Evolutionary conservation across 2,113 vertebrate genomes (phyloP), one percentile per base, ranked within the genome.

Genomic region (Hydrochoerus hydrochaeris): DNA sequence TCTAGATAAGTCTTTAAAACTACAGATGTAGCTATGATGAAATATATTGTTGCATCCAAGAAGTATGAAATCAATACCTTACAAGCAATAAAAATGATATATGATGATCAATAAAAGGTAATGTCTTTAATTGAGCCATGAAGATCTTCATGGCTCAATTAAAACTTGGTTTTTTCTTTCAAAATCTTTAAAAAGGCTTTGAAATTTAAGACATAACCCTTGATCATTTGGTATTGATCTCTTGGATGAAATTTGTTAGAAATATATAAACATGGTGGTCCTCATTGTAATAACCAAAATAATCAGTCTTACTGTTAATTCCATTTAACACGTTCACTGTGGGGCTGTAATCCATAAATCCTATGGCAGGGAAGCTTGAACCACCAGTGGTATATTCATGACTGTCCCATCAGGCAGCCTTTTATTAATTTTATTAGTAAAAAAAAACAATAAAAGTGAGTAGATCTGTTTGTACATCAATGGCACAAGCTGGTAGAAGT

Each of bases 81-180:
- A 78, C 28, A 90, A 58, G 60, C 69, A 93, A 87, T 93, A 90
- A 83, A 97, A 95, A 17, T 90, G 52, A 97, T 85, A 19, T 24
- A 80, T 46, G 17, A 67, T 94, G n/a, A 90, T 69, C 17, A 94
- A 65, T 88, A 88, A 91, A 78, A 69, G 24, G 46, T 35, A 92
- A 11, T 67, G 20, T 71, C 26, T 58, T 93, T 91, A 95, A 95
- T 32, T 94, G 65, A 85, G 14, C 57, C 60, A 71, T 35, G 35
- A 88, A 93, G 82, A 94, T 71, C 69, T n/a, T n/a, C n/a, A n/a
- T n/a, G n/a, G n/a, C n/a, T n/a, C n/a, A n/a, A n/a, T n/a, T n/a
- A n/a, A n/a, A n/a, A n/a, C n/a, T 32, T 91, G 19, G 58, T 82
- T 93, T 14, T 63, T 11, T 84, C 32, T 85, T 94, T 93, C 46